phyloP scores from a whole-genome alignment of 2,797 vertebrate species.

The Periparus ater region DNA sequence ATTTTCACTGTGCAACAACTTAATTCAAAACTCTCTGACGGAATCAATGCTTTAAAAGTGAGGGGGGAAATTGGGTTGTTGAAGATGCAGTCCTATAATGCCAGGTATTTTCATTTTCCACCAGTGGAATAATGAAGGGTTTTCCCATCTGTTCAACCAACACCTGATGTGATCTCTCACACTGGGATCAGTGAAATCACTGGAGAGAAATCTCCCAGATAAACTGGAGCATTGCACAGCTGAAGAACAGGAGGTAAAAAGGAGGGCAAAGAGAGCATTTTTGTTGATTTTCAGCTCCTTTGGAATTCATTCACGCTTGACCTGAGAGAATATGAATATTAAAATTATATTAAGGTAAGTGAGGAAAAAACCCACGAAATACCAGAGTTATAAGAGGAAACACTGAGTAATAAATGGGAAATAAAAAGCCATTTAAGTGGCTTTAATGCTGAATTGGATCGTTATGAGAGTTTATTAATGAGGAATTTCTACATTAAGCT shows the following conservation, averaged over 20 bases:
- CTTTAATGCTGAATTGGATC: background rate
- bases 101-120: background rate
- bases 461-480: background rate
- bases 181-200: background rate
- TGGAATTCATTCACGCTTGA: background rate
- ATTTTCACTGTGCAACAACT: background rate
- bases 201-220: accelerated
- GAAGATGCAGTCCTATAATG: background rate
- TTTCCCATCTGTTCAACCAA: background rate
- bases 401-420: background rate
- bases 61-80: background rate
- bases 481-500: background rate
- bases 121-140: background rate
- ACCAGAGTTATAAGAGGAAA: background rate
- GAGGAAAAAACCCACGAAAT: background rate
- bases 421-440: background rate
- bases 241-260: background rate
- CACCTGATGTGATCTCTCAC: background rate
- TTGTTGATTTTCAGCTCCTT: background rate
- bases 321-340: background rate
- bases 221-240: background rate
- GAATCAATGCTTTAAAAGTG: background rate
- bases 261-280: background rate
- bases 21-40: background rate
- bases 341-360: background rate